Evolutionary conservation across 2,797 vertebrate genomes (phyloP).

Genomic region (Eremophila alpestris): DNA sequence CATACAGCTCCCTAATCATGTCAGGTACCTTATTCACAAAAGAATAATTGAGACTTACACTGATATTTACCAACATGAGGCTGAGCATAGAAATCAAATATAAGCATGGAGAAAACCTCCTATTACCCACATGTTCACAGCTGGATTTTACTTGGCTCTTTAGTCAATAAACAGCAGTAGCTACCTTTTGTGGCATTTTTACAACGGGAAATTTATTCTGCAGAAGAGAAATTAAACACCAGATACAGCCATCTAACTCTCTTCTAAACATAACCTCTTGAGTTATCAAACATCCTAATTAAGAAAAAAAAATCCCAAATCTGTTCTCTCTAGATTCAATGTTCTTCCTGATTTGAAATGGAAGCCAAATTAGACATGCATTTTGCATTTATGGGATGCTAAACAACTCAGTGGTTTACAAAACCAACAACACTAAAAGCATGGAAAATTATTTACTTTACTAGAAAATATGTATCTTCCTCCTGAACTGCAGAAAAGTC

Average conservation of each 20-base stretch:
- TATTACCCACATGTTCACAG: constrained; percentile 69
- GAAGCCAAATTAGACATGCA: background rate
- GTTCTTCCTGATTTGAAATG: background rate
- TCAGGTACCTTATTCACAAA: constrained; percentile 24
- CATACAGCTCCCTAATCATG: background rate
- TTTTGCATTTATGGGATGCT: background rate
- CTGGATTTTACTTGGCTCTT: constrained; percentile 65
- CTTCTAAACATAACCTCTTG: background rate
- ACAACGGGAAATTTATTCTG: constrained; percentile 56
- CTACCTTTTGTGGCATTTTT: constrained; percentile 66
- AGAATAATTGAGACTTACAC: constrained; percentile 15
- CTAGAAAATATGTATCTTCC: background rate
- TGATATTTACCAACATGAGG: constrained; percentile 24
- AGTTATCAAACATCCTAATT: constrained; percentile 23
- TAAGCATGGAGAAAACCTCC: constrained; percentile 22
- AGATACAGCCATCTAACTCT: constrained; percentile 1
- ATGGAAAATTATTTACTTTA: background rate
- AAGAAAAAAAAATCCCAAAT: background rate
- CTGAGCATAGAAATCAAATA: constrained; percentile 14
- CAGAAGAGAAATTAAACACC: constrained; percentile 45
- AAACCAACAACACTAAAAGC: background rate
- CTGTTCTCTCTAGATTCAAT: background rate
- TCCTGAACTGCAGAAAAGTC: background rate
- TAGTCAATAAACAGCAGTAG: constrained; percentile 70
- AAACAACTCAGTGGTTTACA: background rate